phyloP scores from a whole-genome alignment of 2,113 vertebrate genomes.

The Globicephala melas region DNA sequence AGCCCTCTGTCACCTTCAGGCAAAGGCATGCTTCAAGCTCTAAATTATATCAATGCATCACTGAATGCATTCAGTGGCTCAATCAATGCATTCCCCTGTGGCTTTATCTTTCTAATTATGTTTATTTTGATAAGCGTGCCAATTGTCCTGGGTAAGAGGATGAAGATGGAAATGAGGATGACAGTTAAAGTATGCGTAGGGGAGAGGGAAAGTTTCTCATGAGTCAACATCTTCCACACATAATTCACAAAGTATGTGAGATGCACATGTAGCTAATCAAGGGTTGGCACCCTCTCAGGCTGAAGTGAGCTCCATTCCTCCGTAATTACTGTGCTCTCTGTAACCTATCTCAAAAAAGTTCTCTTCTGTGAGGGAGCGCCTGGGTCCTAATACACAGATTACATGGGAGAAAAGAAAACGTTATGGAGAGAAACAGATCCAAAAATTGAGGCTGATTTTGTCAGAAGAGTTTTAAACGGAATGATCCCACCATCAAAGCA shows the following conservation, averaged over 20 bases:
- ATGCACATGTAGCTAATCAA: fast-evolving
- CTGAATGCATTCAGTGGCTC: neutral
- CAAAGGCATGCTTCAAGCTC: neutral
- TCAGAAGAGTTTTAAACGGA: neutral
- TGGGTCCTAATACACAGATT: neutral
- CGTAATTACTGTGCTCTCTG: neutral
- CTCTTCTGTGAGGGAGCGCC: neutral
- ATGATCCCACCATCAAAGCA: fast-evolving
- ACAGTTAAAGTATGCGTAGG: neutral
- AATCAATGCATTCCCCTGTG: neutral
- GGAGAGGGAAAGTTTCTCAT: neutral
- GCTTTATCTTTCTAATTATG: neutral
- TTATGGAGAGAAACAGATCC: neutral
- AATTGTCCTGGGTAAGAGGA: neutral
- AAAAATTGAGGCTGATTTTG: neutral
- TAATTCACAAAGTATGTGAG: neutral
- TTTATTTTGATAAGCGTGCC: neutral
- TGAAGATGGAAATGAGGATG: neutral
- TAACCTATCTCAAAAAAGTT: neutral
- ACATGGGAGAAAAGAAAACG: neutral
- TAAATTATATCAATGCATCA: neutral
- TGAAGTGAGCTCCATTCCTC: fast-evolving
- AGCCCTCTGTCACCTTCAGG: neutral
- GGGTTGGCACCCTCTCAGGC: neutral
- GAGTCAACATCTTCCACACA: neutral